Percentiles rank a stretch among this genome's conserved stretches.
phyloP scores from a whole-genome alignment of 2,797 vertebrate species.

The Hemibagrus guttatus region DNA sequence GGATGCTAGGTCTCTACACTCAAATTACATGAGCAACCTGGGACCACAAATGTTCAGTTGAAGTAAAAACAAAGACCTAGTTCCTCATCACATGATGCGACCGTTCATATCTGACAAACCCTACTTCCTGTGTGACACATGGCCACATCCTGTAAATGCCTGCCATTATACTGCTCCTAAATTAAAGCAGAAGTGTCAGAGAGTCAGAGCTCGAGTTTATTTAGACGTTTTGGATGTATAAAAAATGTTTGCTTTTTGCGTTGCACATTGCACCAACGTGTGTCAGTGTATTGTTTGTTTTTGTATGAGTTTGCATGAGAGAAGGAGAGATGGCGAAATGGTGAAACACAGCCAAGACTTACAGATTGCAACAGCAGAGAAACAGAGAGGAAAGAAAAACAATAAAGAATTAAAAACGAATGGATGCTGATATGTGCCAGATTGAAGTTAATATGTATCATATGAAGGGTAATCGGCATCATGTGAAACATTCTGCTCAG shows the following conservation, averaged over 20 bases:
- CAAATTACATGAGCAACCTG: background rate
- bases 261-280: background rate
- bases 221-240: background rate
- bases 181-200: constrained; percentile 59
- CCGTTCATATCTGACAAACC: constrained; percentile 55
- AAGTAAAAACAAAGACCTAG: constrained; percentile 35
- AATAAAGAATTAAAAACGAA: constrained; percentile 12
- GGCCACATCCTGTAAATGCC: constrained; percentile 72
- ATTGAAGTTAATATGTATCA: constrained; percentile 21
- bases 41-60: background rate
- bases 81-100: constrained; percentile 41
- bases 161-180: constrained; percentile 33
- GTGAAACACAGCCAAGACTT: constrained; percentile 3
- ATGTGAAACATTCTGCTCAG: constrained; percentile 27
- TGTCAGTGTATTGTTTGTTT: constrained; percentile 7
- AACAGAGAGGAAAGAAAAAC: constrained; percentile 8
- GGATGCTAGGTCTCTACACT: background rate
- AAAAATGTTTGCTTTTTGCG: background rate
- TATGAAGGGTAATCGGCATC: constrained; percentile 17
- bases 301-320: background rate
- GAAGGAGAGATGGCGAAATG: background rate
- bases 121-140: constrained; percentile 73
- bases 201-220: constrained; percentile 14
- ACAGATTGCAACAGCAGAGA: constrained; percentile 1
- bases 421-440: constrained; percentile 19